Percentiles rank a stretch among this genome's conserved stretches.
phyloP scores from a whole-genome alignment of 2,113 vertebrate genomes.

The Actinemys pallida region DNA sequence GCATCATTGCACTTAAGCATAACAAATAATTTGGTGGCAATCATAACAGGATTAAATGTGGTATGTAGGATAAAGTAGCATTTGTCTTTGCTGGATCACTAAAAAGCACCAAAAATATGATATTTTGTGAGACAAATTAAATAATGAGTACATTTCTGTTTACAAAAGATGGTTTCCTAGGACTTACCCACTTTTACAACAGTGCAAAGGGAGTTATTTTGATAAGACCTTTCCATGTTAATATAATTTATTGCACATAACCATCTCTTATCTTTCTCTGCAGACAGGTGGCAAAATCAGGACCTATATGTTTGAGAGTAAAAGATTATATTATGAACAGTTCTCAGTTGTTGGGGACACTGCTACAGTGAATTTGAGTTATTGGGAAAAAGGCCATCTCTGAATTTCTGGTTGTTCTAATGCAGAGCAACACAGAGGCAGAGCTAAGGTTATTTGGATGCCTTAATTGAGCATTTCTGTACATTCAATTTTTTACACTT shows the following conservation, averaged over 20 bases:
- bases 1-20: not conserved
- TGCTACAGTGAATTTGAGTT: not conserved
- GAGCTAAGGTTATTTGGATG: fast-evolving
- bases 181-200: fast-evolving
- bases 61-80: not conserved
- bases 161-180: fast-evolving
- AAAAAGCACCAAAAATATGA: not conserved
- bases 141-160: not conserved
- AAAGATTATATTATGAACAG: not conserved
- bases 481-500: no score
- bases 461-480: not conserved
- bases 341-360: fast-evolving
- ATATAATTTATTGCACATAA: not conserved
- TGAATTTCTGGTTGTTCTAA: not conserved
- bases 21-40: not conserved
- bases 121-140: not conserved
- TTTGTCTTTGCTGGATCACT: not conserved
- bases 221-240: not conserved
- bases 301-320: not conserved
- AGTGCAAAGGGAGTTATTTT: fast-evolving
- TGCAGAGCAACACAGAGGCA: not conserved
- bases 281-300: not conserved
- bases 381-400: not conserved
- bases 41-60: not conserved
- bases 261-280: fast-evolving